Evolutionary conservation across 2,113 vertebrate species (phyloP).

Genomic region (Poecile atricapillus): DNA sequence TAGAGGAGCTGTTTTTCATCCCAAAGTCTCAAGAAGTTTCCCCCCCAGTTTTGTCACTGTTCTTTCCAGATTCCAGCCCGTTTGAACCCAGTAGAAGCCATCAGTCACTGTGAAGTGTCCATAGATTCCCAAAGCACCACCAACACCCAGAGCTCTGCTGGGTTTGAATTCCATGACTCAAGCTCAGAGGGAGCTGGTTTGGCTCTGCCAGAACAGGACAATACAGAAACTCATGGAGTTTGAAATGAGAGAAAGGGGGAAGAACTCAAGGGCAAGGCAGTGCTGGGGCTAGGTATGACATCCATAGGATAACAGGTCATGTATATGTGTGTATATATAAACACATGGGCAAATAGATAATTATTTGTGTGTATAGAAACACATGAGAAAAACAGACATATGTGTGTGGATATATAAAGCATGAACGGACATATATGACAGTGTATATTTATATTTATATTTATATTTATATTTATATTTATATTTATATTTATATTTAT

Average conservation of each 20-base stretch:
- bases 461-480: too few relatives aligned
- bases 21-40: not conserved
- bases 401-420: not conserved
- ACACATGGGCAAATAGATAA: not conserved
- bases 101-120: fast-evolving
- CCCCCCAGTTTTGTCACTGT: fast-evolving
- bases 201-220: not conserved
- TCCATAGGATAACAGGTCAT: too few relatives aligned
- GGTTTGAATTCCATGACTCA: not conserved
- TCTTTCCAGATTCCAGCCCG: not conserved
- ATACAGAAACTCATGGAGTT: not conserved
- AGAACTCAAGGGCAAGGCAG: not conserved
- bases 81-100: not conserved
- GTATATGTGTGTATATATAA: fast-evolving
- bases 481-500: too few relatives aligned
- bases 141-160: not conserved
- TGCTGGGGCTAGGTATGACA: not conserved
- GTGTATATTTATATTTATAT: too few relatives aligned
- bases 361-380: not conserved
- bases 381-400: fast-evolving
- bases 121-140: not conserved
- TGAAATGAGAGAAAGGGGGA: not conserved
- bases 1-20: not conserved
- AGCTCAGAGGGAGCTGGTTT: not conserved
- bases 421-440: not conserved